Evolutionary conservation across 2,797 vertebrate genomes (phyloP).

Genomic region (Cygnus olor): DNA sequence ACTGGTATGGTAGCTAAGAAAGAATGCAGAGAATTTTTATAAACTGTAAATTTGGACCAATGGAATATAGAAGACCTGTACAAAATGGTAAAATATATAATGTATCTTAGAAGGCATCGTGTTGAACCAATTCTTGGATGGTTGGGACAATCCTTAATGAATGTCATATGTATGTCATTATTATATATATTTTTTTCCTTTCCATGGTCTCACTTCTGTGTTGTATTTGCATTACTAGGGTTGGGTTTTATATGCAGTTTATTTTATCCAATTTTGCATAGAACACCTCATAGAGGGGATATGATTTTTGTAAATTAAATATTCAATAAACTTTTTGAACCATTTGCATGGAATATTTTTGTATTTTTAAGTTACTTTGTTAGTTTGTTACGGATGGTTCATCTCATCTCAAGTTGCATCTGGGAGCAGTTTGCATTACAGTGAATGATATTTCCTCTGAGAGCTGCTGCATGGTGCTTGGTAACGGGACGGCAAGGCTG

Average conservation of each 20-base stretch:
- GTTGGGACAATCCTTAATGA: conserved; percentile 58
- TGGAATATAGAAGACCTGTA: neutral
- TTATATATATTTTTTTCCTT: neutral
- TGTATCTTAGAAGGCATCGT: neutral
- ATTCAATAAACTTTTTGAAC: conserved; percentile 83
- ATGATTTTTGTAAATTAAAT: conserved; percentile 84
- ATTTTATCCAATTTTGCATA: conserved; percentile 83
- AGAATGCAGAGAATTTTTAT: neutral
- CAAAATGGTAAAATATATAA: neutral
- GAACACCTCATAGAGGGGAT: conserved; percentile 81
- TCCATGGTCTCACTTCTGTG: conserved; percentile 39
- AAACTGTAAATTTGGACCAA: conserved; percentile 11
- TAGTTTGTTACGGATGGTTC: neutral
- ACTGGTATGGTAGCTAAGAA: neutral
- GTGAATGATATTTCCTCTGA: accelerated
- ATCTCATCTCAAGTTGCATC: neutral
- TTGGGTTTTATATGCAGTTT: conserved; percentile 78
- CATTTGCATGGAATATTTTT: conserved; percentile 37
- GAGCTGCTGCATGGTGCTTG: neutral
- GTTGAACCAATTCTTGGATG: neutral
- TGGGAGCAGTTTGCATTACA: neutral
- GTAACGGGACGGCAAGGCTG: too few species aligned
- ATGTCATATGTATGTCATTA: neutral
- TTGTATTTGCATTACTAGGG: conserved; percentile 62
- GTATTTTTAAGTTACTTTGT: neutral